Evolutionary conservation across 2,113 vertebrate species (phyloP), one percentile per base, ranked within the genome.

Genomic region (Periophthalmodon schlosseri): DNA sequence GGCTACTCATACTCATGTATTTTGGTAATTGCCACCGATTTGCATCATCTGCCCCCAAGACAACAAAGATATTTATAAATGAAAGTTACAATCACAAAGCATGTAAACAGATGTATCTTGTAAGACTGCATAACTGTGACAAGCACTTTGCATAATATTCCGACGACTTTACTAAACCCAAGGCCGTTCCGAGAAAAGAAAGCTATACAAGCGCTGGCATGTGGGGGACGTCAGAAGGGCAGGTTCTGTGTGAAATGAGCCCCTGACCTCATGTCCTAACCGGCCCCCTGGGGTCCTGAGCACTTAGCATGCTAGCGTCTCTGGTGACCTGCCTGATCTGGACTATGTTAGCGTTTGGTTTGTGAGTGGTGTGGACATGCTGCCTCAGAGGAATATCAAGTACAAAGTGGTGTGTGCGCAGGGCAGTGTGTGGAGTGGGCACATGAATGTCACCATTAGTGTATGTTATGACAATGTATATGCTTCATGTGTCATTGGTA

Each of bases 181-280:
- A 36, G 33, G 63, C 63, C 8, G 8, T 11, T 12, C 3, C 10
- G 20, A 21, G 52, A 5, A 21, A 16, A 65, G 34, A 21, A 65
- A 65, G 28, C 57, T 58, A 44, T 44, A 11, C 7, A 57, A 61
- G 50, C 16, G 7, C 70, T 75, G 72, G 4, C 49, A 70, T 85
- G 80, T 71, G 70, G 39, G 39, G 39, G 39, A 44, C 9, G 6
- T 10, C 39, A 10, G 39, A 44, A 44, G 39, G 39, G 39, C 8
- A 44, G 39, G 9, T 44, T 44, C 47, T 70, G 69, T 54, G 65
- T 81, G 80, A 87, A 57, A 0, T 66, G 60, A 23, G 76, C 83
- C 33, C 79, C 61, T 72, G 84, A 86, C 84, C 86, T 24, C 36
- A 20, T 52, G 71, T 82, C 70, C 73, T 52, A 66, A 44, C 77